Evolutionary conservation across 2,888 invertebrate species (phyloP).

Genomic region (Aplocera efformata): DNA sequence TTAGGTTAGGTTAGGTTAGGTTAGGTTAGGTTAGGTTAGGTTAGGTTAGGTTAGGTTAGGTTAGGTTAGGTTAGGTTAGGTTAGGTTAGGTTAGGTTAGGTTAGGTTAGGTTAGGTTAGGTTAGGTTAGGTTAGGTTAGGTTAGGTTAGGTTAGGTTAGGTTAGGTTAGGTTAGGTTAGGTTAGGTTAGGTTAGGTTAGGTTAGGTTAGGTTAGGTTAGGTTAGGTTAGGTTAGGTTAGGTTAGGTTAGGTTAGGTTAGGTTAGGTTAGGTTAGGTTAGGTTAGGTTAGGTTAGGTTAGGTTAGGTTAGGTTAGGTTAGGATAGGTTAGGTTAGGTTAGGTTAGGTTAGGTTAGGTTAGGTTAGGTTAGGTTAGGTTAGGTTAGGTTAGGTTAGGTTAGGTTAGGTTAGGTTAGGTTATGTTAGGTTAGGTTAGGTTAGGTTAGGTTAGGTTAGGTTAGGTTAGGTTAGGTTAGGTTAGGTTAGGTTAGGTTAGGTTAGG

Average conservation of each 20-base stretch:
- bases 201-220: slow-evolving; percentile 29
- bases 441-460: slow-evolving; percentile 26
- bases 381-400: slow-evolving; percentile 30
- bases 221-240: slow-evolving; percentile 26
- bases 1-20: slow-evolving; percentile 23
- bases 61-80: slow-evolving; percentile 12
- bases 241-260: slow-evolving; percentile 27
- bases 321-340: slow-evolving; percentile 32
- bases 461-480: slow-evolving; percentile 27
- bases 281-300: slow-evolving; percentile 31
- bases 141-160: slow-evolving; percentile 29
- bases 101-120: slow-evolving; percentile 15
- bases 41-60: slow-evolving; percentile 19
- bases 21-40: slow-evolving; percentile 20
- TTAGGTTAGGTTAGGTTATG: slow-evolving; percentile 30
- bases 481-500: slow-evolving; percentile 28
- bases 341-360: slow-evolving; percentile 32
- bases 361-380: slow-evolving; percentile 31
- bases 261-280: slow-evolving; percentile 29
- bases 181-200: slow-evolving; percentile 28
- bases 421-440: slow-evolving; percentile 28
- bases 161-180: slow-evolving; percentile 30
- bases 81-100: slow-evolving; percentile 18
- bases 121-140: slow-evolving; percentile 26
- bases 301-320: slow-evolving; percentile 33